Evolutionary conservation across 2,797 vertebrate species (phyloP).

Genomic region (Karalla daura): DNA sequence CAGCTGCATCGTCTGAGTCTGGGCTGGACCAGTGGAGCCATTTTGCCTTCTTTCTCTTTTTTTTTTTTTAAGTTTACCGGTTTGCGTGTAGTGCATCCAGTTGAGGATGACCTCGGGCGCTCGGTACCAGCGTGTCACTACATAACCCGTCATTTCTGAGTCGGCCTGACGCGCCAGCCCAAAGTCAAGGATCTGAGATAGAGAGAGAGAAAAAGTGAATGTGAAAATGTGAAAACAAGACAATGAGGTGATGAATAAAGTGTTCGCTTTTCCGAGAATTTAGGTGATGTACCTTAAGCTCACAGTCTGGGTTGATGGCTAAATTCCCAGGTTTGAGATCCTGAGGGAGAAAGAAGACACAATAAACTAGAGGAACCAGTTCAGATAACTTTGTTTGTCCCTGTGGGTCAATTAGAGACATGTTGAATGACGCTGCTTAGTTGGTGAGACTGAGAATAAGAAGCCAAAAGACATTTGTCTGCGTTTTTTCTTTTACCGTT

Average conservation of each 20-base stretch:
- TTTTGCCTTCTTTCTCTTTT: not conserved
- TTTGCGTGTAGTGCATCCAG: slow-evolving; percentile 99
- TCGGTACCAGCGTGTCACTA: slow-evolving; percentile 97
- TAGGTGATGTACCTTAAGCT: slow-evolving; percentile 97
- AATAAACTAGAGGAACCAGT: too few species aligned
- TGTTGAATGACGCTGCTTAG: too few species aligned
- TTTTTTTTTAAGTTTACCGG: slow-evolving; percentile 80
- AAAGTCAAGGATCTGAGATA: slow-evolving; percentile 94
- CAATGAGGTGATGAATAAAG: not conserved
- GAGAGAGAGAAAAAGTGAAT: rapidly evolving
- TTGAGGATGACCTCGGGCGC: slow-evolving; percentile 97
- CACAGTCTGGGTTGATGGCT: slow-evolving; percentile 97
- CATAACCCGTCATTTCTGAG: slow-evolving; percentile 96
- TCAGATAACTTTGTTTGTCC: too few species aligned
- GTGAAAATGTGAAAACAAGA: too few species aligned
- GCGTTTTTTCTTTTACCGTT: too few species aligned
- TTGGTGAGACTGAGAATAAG: too few species aligned
- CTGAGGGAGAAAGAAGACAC: too few species aligned
- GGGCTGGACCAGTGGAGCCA: not conserved
- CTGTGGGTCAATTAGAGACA: too few species aligned
- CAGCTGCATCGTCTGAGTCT: not conserved
- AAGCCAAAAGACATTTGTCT: not conserved
- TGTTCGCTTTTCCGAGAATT: too few species aligned
- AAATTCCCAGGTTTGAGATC: slow-evolving; percentile 98
- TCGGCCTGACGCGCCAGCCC: slow-evolving; percentile 95